A percentile compares a stretch with the other conserved stretches of the same genome.
These are phyloP conservation scores for Gobio gobio DNA, from an alignment of 2,113 vertebrate genomes.

Conservation along the genomic window DNA sequence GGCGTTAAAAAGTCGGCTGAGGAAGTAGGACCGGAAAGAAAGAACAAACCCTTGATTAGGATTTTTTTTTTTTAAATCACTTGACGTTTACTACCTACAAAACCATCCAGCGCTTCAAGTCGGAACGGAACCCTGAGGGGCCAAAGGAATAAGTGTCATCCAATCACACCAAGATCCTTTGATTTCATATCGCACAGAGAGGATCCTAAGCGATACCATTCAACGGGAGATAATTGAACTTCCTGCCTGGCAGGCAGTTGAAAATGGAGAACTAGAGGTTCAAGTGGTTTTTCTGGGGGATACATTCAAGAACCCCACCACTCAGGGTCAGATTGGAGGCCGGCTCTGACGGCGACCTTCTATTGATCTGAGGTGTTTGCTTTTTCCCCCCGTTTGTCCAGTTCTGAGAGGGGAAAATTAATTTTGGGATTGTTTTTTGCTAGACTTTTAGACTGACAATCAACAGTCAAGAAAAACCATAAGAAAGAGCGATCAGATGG, in stretches of 20 bases:
- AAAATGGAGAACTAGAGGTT: constrained; percentile 45
- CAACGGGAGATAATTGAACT: constrained; percentile 45
- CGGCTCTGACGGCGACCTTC: background rate
- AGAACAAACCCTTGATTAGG: constrained; percentile 13
- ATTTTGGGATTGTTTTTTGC: constrained; percentile 36
- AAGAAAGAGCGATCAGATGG: constrained; percentile 1
- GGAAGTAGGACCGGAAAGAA: background rate
- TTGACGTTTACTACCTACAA: constrained; percentile 30
- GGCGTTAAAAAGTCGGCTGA: background rate
- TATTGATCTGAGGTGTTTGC: background rate
- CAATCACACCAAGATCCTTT: constrained; percentile 34
- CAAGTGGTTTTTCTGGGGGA: background rate
- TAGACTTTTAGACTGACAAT: constrained; percentile 39
- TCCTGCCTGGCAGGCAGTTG: constrained; percentile 35
- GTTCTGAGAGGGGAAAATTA: constrained; percentile 11
- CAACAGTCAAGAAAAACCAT: background rate
- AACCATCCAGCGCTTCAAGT: constrained; percentile 27
- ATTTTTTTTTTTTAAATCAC: constrained; percentile 23
- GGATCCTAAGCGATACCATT: constrained; percentile 38
- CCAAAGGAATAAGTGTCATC: constrained; percentile 33
- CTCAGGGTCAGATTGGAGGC: constrained; percentile 29
- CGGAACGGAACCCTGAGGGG: background rate
- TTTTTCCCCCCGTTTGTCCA: background rate
- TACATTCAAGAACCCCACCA: constrained; percentile 1
- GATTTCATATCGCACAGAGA: constrained; percentile 33